Conservation (phyloP, 2,888 invertebrate species). For the Ophion ellenae region DNA sequence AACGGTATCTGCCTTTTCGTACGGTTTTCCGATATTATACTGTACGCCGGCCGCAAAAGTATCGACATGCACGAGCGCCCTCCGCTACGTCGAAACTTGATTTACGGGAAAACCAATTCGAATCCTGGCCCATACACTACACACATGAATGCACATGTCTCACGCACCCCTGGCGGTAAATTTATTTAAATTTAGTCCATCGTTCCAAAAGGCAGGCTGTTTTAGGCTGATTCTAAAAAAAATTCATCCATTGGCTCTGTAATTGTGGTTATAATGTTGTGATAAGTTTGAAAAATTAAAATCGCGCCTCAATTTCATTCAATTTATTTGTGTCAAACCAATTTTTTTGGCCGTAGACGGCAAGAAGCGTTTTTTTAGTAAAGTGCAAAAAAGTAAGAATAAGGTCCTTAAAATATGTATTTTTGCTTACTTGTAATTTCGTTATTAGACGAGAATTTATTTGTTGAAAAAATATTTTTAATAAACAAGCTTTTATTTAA, state of each 20-base stretch:
- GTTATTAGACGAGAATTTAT: too few relatives aligned
- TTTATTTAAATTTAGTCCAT: not conserved
- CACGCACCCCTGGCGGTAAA: not conserved
- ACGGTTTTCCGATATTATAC: slow-evolving; percentile 30
- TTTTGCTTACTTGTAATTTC: too few relatives aligned
- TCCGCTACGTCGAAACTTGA: slow-evolving; percentile 13
- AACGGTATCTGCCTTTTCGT: slow-evolving; percentile 51
- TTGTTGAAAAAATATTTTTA: too few relatives aligned
- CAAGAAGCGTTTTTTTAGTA: too few relatives aligned
- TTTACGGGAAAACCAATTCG: slow-evolving; percentile 37
- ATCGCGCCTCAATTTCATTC: not conserved
- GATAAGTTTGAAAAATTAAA: too few relatives aligned
- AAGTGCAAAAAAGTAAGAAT: too few relatives aligned
- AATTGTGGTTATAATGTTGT: too few relatives aligned
- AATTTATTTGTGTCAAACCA: not conserved
- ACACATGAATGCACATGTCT: slow-evolving; percentile 8
- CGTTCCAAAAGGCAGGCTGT: not conserved
- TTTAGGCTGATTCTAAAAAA: not conserved
- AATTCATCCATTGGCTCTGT: not conserved
- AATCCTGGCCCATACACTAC: slow-evolving; percentile 22
- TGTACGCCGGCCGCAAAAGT: slow-evolving; percentile 20
- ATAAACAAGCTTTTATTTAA: too few relatives aligned
- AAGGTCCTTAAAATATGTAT: too few relatives aligned
- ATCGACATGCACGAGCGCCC: slow-evolving; percentile 31
- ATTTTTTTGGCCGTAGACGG: too few relatives aligned